Percentiles rank a stretch among this genome's conserved stretches.
phyloP scores from a whole-genome alignment of 2,113 vertebrate genomes.

The Circaetus gallicus region DNA sequence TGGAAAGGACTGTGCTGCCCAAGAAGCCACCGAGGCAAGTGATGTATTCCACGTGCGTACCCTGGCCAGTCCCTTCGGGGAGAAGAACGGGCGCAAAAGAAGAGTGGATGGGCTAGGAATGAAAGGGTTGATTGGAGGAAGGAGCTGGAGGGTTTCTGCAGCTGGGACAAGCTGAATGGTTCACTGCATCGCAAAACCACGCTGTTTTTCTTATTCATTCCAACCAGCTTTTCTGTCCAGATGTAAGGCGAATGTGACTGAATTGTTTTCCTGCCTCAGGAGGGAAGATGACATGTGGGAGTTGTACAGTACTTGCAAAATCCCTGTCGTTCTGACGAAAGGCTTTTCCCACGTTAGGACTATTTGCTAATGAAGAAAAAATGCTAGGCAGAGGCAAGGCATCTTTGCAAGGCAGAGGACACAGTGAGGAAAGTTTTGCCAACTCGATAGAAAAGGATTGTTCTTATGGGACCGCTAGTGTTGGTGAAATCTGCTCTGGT shows the following conservation, averaged over 20 bases:
- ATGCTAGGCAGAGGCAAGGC: background rate
- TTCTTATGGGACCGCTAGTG: background rate
- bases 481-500: background rate
- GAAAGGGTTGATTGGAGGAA: background rate
- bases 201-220: background rate
- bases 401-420: background rate
- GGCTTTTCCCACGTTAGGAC: conserved; percentile 8
- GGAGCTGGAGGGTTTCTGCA: background rate
- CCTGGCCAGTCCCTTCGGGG: background rate
- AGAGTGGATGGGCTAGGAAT: background rate
- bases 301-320: conserved; percentile 19
- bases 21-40: background rate
- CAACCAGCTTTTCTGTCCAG: background rate
- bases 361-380: conserved; percentile 20
- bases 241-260: background rate
- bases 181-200: background rate
- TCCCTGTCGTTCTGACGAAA: background rate
- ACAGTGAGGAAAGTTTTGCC: background rate
- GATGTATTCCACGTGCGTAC: background rate
- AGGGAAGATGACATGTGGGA: conserved; percentile 12
- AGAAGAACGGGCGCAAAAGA: background rate
- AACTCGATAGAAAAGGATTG: background rate
- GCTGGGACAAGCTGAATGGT: background rate
- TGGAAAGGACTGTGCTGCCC: conserved; percentile 18
- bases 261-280: conserved; percentile 8